Evolutionary conservation across 1,140 invertebrate genomes (phyloP).

Genomic region (Plodia interpunctella): DNA sequence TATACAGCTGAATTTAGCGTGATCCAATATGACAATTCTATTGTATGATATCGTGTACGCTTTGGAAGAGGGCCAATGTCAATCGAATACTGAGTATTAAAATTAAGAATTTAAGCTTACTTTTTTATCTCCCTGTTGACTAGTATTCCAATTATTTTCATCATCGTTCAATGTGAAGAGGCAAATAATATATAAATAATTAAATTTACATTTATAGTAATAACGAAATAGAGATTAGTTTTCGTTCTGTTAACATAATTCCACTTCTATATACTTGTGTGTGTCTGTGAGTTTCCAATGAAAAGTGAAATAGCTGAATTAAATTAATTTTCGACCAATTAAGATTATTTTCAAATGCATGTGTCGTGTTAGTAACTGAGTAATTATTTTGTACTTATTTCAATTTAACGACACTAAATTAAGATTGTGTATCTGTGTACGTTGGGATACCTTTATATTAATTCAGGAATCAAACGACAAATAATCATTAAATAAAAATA

Average conservation of each 20-base stretch:
- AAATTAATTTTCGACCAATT: too few species aligned
- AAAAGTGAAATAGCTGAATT: too few species aligned
- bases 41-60: neutral
- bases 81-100: neutral
- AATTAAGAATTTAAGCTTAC: slow-evolving; percentile 1
- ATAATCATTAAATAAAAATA: neutral
- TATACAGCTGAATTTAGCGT: neutral
- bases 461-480: neutral
- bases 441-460: neutral
- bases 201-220: neutral
- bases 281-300: too few species aligned
- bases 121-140: neutral
- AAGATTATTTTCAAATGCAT: neutral
- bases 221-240: neutral
- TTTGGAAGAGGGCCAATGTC: neutral
- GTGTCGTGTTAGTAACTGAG: neutral
- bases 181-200: neutral
- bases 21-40: neutral
- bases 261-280: too few species aligned
- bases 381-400: neutral
- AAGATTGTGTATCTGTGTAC: neutral
- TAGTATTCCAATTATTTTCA: neutral
- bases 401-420: slow-evolving; percentile 1
- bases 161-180: neutral
- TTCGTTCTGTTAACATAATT: too few species aligned